Evolutionary conservation across 1,140 invertebrate genomes (phyloP).

Genomic region (Drosophila asahinai): DNA sequence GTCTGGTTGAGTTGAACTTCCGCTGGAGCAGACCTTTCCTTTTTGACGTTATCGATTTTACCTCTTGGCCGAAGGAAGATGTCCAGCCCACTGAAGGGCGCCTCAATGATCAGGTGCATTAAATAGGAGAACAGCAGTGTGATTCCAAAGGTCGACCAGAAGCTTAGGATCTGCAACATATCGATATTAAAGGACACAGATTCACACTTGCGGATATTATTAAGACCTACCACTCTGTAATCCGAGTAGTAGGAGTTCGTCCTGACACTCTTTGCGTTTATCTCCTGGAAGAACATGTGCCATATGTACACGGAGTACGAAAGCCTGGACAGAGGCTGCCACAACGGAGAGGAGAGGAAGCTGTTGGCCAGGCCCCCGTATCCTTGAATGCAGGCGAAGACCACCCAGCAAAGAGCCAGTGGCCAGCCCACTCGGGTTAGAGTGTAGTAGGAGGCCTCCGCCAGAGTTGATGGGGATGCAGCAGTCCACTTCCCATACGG

Average conservation of each 20-base stretch:
- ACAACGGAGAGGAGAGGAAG: conserved; percentile 84
- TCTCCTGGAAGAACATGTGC: conserved; percentile 75
- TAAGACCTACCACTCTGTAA: conserved; percentile 46
- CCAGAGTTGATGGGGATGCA: conserved; percentile 59
- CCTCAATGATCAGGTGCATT: conserved; percentile 43
- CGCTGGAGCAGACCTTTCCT: too few species aligned
- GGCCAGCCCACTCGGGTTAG: conserved; percentile 88
- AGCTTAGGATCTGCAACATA: conserved; percentile 22
- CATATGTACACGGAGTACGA: conserved; percentile 86
- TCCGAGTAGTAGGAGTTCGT: conserved; percentile 51
- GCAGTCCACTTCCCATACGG: conserved; percentile 62
- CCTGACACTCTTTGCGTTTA: conserved; percentile 27
- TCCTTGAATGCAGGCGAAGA: conserved; percentile 88
- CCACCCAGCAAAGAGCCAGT: conserved; percentile 88
- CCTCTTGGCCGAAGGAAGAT: not conserved
- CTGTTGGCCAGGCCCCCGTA: conserved; percentile 87
- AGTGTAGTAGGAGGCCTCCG: conserved; percentile 88
- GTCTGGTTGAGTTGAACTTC: too few species aligned
- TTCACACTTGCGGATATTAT: not conserved
- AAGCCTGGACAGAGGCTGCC: conserved; percentile 85
- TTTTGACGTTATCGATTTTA: too few species aligned
- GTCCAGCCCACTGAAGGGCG: conserved; percentile 37
- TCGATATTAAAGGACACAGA: too few species aligned
- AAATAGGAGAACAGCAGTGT: conserved; percentile 32
- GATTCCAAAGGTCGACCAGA: conserved; percentile 44